phyloP scores from a whole-genome alignment of 2,797 vertebrate genomes.

The Tokudaia tokunoshimensis region DNA sequence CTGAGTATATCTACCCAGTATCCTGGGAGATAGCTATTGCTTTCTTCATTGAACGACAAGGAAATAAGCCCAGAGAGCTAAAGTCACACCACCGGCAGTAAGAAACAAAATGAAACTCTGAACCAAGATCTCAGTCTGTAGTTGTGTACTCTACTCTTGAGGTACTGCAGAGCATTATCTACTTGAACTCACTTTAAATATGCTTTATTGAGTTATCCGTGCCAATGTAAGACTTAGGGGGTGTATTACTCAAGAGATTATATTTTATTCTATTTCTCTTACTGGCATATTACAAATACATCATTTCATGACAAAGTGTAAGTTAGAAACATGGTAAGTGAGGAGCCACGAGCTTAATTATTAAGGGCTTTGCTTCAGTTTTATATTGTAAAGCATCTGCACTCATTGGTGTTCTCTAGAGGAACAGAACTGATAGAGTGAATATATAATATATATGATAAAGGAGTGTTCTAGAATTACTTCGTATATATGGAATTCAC shows the following conservation, averaged over 20 bases:
- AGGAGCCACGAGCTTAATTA: neutral
- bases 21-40: neutral
- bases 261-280: neutral
- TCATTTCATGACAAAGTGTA: conserved; percentile 41
- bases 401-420: neutral
- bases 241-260: neutral
- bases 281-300: neutral
- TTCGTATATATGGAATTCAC: neutral
- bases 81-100: neutral
- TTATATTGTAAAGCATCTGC: neutral
- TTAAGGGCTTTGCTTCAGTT: neutral
- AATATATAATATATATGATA: neutral
- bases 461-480: neutral
- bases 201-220: neutral
- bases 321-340: neutral
- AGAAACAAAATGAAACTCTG: conserved; percentile 13
- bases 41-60: conserved; percentile 36
- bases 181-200: conserved; percentile 21
- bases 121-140: neutral
- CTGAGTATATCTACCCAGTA: neutral
- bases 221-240: neutral
- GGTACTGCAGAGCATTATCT: neutral
- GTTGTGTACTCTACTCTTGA: neutral
- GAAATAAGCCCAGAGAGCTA: neutral
- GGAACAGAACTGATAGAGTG: neutral